Evolutionary conservation across 2,888 invertebrate species (phyloP).

Genomic region (Idaea dimidiata): DNA sequence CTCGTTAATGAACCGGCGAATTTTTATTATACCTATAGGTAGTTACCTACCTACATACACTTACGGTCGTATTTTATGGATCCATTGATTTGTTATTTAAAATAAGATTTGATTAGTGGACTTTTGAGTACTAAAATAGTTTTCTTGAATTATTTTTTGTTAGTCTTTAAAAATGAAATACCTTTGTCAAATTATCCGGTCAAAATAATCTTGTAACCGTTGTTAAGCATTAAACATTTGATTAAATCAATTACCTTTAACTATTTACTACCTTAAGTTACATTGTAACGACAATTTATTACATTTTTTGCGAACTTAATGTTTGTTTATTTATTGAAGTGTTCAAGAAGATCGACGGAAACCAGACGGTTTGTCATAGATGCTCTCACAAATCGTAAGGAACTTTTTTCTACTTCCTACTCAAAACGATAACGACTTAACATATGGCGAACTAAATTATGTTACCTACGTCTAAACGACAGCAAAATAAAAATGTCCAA

Average conservation of each 20-base stretch:
- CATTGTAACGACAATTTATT: conserved; percentile 40
- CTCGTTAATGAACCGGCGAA: conserved; percentile 68
- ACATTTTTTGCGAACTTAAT: conserved; percentile 34
- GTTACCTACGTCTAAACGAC: conserved; percentile 77
- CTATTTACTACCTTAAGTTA: conserved; percentile 35
- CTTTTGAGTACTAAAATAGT: neutral
- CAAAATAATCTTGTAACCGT: neutral
- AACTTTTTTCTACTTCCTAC: conserved; percentile 77
- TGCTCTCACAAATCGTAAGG: conserved; percentile 73
- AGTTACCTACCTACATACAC: conserved; percentile 5
- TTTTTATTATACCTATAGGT: conserved; percentile 57
- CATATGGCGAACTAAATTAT: conserved; percentile 80
- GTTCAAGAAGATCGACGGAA: conserved; percentile 52
- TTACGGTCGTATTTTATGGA: conserved; percentile 30
- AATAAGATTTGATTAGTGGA: neutral
- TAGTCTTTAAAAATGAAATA: neutral
- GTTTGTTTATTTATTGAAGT: conserved; percentile 48
- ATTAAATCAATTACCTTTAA: conserved; percentile 20
- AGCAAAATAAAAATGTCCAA: conserved; percentile 81
- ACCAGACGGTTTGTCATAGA: conserved; percentile 64
- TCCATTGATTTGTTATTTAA: conserved; percentile 20
- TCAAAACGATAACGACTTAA: conserved; percentile 68
- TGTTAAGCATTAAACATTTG: neutral
- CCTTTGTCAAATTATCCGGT: neutral
- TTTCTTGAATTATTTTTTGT: neutral